Conservation (phyloP, 2,888 invertebrate species). For the Pelosia muscerda region DNA sequence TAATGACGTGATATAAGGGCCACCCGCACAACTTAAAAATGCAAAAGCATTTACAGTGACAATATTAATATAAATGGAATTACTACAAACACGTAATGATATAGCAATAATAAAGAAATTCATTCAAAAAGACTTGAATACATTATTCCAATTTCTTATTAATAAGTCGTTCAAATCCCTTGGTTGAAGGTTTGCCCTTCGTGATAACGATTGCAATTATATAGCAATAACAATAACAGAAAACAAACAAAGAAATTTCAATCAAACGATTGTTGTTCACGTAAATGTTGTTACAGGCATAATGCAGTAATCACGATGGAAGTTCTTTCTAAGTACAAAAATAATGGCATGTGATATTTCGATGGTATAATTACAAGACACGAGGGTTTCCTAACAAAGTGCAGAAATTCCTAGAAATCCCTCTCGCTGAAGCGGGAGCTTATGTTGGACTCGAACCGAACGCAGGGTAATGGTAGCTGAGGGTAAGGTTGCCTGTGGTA, state of each 20-base stretch:
- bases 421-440: too few species aligned
- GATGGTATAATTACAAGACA: too few species aligned
- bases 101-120: too few species aligned
- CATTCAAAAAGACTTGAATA: not conserved
- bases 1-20: too few species aligned
- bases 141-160: not conserved
- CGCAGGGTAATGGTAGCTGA: too few species aligned
- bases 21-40: not conserved
- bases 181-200: constrained; percentile 15
- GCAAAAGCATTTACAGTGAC: not conserved
- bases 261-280: constrained; percentile 26
- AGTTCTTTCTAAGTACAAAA: not conserved
- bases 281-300: constrained; percentile 18
- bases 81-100: not conserved
- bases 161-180: constrained; percentile 6
- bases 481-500: too few species aligned
- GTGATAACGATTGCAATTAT: constrained; percentile 10
- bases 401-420: too few species aligned
- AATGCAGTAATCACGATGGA: not conserved
- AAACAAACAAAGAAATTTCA: constrained; percentile 26
- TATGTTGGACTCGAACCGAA: too few species aligned
- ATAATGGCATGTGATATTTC: too few species aligned
- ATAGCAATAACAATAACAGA: constrained; percentile 15
- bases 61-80: not conserved
- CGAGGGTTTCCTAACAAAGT: too few species aligned